Percentiles rank a stretch among this genome's conserved stretches.
Conservation (phyloP, 2,888 invertebrate species). For the Pristionchus entomophagus region DNA sequence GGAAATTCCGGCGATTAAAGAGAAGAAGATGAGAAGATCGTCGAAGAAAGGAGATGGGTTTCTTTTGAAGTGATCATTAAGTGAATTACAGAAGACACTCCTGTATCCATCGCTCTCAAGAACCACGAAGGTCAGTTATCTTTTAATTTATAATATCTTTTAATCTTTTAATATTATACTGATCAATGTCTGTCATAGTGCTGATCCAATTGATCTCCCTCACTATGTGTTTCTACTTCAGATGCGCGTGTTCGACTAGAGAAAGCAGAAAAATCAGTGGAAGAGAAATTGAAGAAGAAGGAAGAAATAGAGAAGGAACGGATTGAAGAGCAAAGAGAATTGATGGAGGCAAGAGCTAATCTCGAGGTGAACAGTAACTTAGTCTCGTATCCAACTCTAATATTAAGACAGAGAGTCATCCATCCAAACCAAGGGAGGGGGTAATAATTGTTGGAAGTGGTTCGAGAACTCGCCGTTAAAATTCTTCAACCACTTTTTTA, state of each 20-base stretch:
- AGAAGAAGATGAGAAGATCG: not conserved
- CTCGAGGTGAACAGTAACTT: constrained; percentile 1
- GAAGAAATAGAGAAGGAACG: not conserved
- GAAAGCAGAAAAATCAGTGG: not conserved
- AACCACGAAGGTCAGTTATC: not conserved
- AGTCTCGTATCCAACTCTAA: too few relatives aligned
- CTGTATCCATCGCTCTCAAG: not conserved
- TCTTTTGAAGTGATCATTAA: not conserved
- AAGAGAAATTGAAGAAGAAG: not conserved
- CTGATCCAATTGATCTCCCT: not conserved
- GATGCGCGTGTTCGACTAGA: not conserved
- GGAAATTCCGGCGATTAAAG: not conserved
- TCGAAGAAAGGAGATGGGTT: not conserved
- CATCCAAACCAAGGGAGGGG: too few relatives aligned
- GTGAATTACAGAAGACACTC: not conserved
- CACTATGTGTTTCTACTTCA: not conserved
- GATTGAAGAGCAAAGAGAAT: not conserved
- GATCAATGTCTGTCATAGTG: not conserved
- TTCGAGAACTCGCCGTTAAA: too few relatives aligned
- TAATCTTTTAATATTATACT: not conserved
- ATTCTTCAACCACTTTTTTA: too few relatives aligned
- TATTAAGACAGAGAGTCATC: too few relatives aligned
- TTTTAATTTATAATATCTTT: not conserved
- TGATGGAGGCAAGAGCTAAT: not conserved
- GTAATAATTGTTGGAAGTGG: too few relatives aligned